Evolutionary conservation across 1,140 invertebrate genomes (phyloP).

Genomic region (Chironomus tepperi): DNA sequence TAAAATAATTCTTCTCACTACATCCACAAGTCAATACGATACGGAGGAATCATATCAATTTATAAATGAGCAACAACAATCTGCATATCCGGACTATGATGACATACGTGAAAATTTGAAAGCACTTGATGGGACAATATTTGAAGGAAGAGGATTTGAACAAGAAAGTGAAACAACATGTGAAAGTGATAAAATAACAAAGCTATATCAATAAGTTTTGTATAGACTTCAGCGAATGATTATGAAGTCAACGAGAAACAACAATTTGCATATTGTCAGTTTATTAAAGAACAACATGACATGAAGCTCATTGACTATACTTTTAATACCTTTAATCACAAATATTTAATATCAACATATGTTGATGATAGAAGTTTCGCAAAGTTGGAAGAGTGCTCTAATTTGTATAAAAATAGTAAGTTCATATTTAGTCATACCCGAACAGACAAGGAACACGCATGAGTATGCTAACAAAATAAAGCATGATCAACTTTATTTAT

Average conservation of each 20-base stretch:
- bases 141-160: constrained; percentile 1
- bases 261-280: neutral
- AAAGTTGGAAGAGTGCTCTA: too few species aligned
- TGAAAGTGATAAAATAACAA: constrained; percentile 11
- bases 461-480: too few species aligned
- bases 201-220: neutral
- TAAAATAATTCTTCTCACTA: neutral
- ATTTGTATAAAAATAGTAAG: neutral
- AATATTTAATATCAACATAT: neutral
- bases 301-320: neutral
- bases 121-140: neutral
- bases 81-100: constrained; percentile 3
- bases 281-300: neutral
- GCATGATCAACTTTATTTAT: too few species aligned
- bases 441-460: too few species aligned
- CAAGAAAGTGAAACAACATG: neutral
- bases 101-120: constrained; percentile 15
- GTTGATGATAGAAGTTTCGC: too few species aligned
- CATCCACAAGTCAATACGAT: neutral
- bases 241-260: neutral
- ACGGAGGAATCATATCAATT: neutral
- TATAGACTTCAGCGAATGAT: neutral
- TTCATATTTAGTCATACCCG: neutral
- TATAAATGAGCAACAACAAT: neutral
- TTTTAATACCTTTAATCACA: neutral